phyloP scores from a whole-genome alignment of 1,140 invertebrate genomes.

The Bombus affinis region DNA sequence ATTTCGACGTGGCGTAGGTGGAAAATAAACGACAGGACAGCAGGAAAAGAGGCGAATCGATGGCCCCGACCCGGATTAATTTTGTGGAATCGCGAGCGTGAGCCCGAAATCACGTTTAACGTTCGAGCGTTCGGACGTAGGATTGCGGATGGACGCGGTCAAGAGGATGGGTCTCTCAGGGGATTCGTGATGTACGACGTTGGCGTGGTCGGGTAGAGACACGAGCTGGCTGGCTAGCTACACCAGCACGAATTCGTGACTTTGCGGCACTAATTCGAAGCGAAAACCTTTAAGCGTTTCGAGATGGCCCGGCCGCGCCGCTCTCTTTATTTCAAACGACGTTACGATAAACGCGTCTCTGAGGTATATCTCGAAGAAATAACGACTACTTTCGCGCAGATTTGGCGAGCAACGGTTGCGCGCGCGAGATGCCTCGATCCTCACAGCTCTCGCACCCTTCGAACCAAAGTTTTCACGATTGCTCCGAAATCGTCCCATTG shows the following conservation, averaged over 20 bases:
- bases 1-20: constrained; percentile 15
- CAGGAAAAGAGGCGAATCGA: constrained; percentile 22
- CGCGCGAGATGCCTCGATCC: not conserved
- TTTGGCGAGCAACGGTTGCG: not conserved
- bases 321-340: not conserved
- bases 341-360: not conserved
- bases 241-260: constrained; percentile 32
- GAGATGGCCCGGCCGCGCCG: not conserved
- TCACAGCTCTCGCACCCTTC: not conserved
- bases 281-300: constrained; percentile 25
- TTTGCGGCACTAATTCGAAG: constrained; percentile 7
- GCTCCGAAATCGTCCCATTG: constrained; percentile 25
- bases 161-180: constrained; percentile 58
- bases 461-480: not conserved
- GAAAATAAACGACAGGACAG: constrained; percentile 30
- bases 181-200: constrained; percentile 68
- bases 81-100: constrained; percentile 47
- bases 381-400: not conserved
- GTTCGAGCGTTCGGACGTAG: constrained; percentile 36
- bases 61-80: constrained; percentile 51
- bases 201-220: constrained; percentile 47
- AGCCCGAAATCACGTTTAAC: constrained; percentile 61
- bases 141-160: constrained; percentile 39
- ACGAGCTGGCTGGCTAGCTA: not conserved
- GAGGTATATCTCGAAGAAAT: not conserved